A percentile compares a stretch with the other conserved stretches of the same genome.
Evolutionary conservation across 1,140 invertebrate species (phyloP).

Genomic region (Heliothis virescens): DNA sequence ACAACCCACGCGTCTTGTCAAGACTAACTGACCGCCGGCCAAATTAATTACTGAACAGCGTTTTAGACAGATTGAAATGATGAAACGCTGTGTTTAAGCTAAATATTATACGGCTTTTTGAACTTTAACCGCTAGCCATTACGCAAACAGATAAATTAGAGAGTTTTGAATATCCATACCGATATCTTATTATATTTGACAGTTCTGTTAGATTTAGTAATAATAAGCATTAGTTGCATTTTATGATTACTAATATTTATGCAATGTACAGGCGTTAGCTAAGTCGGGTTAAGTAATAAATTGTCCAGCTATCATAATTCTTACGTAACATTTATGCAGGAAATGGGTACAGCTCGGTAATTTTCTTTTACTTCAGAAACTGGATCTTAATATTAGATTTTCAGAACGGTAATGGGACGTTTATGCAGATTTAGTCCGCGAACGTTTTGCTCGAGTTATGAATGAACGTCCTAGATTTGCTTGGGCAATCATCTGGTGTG

Average conservation of each 20-base stretch:
- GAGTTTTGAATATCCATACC: constrained; percentile 12
- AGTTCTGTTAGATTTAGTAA: constrained; percentile 4
- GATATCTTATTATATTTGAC: constrained; percentile 23
- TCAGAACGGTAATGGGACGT: constrained; percentile 62
- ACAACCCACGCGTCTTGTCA: constrained; percentile 60
- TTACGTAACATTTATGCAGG: constrained; percentile 17
- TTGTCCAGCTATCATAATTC: constrained; percentile 11
- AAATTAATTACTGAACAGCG: constrained; percentile 58
- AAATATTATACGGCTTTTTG: constrained; percentile 42
- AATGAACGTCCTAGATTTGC: constrained; percentile 73
- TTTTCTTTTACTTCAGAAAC: constrained; percentile 49
- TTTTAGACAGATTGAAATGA: constrained; percentile 56
- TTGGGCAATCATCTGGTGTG: constrained; percentile 68
- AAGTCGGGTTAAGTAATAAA: constrained; percentile 26
- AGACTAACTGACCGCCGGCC: constrained; percentile 55
- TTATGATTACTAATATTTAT: constrained; percentile 1
- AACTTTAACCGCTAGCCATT: constrained; percentile 45
- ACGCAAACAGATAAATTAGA: constrained; percentile 18
- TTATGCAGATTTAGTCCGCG: constrained; percentile 76
- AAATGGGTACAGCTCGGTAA: constrained; percentile 21
- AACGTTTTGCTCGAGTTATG: constrained; percentile 70
- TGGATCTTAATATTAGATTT: constrained; percentile 62
- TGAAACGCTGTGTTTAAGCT: constrained; percentile 50
- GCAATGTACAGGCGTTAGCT: constrained; percentile 11
- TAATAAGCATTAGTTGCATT: constrained; percentile 1